These are phyloP conservation scores for Sinonovacula constricta DNA, from an alignment of 1,140 invertebrate species.

Conservation along the genomic window DNA sequence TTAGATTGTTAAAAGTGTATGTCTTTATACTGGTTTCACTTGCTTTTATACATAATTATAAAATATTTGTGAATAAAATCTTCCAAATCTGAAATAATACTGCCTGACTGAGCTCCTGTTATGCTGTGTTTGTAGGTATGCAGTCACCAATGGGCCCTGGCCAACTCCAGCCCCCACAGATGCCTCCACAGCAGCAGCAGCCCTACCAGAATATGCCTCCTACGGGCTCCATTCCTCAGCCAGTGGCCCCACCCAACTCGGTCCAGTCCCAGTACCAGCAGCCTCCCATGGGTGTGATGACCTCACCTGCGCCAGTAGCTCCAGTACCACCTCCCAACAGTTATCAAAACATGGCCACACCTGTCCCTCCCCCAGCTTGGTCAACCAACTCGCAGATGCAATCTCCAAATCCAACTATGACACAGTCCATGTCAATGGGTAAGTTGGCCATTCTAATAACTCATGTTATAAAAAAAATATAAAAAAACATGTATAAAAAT, in stretches of 20 bases:
- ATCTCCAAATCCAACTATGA: constrained; percentile 37
- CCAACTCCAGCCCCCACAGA: constrained; percentile 54
- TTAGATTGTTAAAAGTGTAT: too few relatives aligned
- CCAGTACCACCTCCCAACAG: constrained; percentile 34
- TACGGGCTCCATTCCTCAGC: constrained; percentile 32
- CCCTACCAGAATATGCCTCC: constrained; percentile 32
- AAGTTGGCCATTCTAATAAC: too few relatives aligned
- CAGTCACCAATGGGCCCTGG: constrained; percentile 53
- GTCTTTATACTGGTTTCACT: too few relatives aligned
- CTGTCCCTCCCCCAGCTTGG: constrained; percentile 60
- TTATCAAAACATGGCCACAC: constrained; percentile 61
- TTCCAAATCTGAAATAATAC: too few relatives aligned
- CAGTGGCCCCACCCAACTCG: constrained; percentile 16
- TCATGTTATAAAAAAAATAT: too few relatives aligned
- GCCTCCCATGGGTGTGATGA: constrained; percentile 40
- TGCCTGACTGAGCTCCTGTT: too few relatives aligned
- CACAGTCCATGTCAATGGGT: constrained; percentile 53
- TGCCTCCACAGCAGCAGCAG: constrained; percentile 63
- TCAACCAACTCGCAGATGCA: too few relatives aligned
- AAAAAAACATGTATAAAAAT: too few relatives aligned
- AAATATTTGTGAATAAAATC: too few relatives aligned
- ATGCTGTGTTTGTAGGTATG: too few relatives aligned
- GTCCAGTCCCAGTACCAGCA: constrained; percentile 20
- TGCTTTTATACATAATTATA: too few relatives aligned
- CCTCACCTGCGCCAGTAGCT: constrained; percentile 7